Conservation (phyloP, 2,113 vertebrate genomes). For the Gambusia affinis region DNA sequence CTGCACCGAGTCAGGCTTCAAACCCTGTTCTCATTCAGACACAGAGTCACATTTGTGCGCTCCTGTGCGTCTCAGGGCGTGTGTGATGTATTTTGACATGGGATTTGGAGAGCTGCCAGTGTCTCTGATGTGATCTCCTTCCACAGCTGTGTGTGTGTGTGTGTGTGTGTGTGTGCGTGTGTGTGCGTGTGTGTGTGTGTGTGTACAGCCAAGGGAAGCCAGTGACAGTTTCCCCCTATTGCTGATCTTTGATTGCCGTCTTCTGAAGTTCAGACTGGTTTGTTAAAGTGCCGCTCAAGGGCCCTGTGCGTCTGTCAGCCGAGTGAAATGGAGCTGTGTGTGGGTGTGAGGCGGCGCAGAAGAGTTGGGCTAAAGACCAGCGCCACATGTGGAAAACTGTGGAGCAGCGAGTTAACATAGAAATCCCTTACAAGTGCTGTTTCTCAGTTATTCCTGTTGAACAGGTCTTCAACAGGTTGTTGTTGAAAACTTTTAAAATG, state of each 20-base stretch:
- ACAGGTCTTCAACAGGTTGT: too few species aligned
- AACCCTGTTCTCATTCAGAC: too few species aligned
- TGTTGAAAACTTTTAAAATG: too few species aligned
- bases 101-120: conserved; percentile 11
- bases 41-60: too few species aligned
- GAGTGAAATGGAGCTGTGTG: not conserved
- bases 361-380: not conserved
- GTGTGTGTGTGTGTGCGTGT: conserved; percentile 8
- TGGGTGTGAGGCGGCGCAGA: not conserved
- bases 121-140: conserved; percentile 31
- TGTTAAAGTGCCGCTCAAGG: conserved; percentile 55
- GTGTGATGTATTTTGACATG: too few species aligned
- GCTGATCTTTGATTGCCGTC: conserved; percentile 35
- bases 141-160: not conserved
- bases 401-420: too few species aligned
- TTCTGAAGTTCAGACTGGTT: conserved; percentile 47
- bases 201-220: conserved; percentile 6
- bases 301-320: conserved; percentile 25
- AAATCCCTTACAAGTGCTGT: too few species aligned
- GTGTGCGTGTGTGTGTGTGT: not conserved
- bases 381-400: not conserved
- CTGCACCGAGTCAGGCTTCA: too few species aligned
- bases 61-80: too few species aligned
- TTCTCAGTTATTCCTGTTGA: too few species aligned
- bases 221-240: conserved; percentile 32